phyloP scores from a whole-genome alignment of 2,888 invertebrate species.

The Drosophila kambysellisi region DNA sequence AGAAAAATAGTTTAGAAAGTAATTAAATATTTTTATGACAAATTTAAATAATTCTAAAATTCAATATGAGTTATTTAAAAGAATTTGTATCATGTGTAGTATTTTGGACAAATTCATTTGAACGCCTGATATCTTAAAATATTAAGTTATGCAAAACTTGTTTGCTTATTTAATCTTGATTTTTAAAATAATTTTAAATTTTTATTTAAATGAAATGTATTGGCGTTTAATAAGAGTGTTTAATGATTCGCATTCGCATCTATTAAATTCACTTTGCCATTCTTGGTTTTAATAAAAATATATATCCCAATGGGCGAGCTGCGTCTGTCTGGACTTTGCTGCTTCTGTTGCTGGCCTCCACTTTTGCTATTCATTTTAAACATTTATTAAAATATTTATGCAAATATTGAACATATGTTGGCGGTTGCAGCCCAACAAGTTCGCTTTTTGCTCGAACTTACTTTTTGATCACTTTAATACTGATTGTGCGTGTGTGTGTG shows the following conservation, averaged over 20 bases:
- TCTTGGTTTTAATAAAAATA: conserved; percentile 61
- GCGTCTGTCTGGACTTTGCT: conserved; percentile 52
- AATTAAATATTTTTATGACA: background rate
- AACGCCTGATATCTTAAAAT: background rate
- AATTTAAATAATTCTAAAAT: too few species aligned
- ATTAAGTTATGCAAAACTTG: too few species aligned
- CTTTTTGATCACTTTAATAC: conserved; percentile 61
- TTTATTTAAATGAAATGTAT: background rate
- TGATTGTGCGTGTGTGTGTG: conserved; percentile 26
- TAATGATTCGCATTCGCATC: background rate
- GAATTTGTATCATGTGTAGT: background rate
- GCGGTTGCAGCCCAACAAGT: conserved; percentile 30
- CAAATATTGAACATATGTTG: conserved; percentile 79
- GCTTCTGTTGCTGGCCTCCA: conserved; percentile 3
- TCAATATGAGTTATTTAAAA: background rate
- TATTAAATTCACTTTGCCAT: conserved; percentile 23
- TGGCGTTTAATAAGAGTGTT: conserved; percentile 47
- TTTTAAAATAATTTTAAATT: background rate
- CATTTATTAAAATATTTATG: conserved; percentile 81
- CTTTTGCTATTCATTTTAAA: conserved; percentile 73
- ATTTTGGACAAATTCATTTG: background rate
- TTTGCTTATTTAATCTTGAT: background rate
- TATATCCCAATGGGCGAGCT: conserved; percentile 39
- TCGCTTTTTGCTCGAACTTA: conserved; percentile 20
- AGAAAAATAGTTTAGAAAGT: background rate